Evolutionary conservation across 1,140 invertebrate species (phyloP).

Genomic region (Bombus consobrinus): DNA sequence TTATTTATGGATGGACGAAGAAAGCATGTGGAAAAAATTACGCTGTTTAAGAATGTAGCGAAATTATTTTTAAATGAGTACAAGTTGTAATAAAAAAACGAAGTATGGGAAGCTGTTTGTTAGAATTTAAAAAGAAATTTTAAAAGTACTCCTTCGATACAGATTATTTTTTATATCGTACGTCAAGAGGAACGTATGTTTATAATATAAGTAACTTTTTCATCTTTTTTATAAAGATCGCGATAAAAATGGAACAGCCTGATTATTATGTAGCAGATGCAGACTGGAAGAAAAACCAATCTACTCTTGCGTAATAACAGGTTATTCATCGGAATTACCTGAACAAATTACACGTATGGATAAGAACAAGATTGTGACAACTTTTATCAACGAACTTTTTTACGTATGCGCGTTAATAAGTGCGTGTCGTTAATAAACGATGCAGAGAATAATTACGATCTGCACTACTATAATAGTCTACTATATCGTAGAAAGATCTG

Average conservation of each 20-base stretch:
- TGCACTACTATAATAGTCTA: too few species aligned
- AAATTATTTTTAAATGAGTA: neutral
- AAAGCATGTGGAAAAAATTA: neutral
- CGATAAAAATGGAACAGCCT: too few species aligned
- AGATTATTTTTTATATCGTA: neutral
- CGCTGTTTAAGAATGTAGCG: neutral
- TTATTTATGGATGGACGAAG: slow-evolving; percentile 36
- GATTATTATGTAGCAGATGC: neutral
- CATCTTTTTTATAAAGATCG: neutral
- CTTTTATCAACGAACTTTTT: too few species aligned
- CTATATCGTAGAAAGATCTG: too few species aligned
- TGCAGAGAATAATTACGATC: too few species aligned
- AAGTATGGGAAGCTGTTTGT: neutral
- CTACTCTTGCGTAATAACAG: neutral
- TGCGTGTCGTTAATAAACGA: too few species aligned
- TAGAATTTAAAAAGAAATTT: neutral
- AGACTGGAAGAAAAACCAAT: neutral
- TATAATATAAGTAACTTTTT: neutral
- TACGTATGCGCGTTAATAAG: too few species aligned
- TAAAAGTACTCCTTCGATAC: neutral
- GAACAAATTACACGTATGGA: neutral
- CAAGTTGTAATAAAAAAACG: neutral
- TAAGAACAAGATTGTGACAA: neutral
- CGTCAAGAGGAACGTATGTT: neutral
- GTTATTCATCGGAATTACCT: neutral